A percentile compares a stretch with the other conserved stretches of the same genome.
Evolutionary conservation across 2,113 vertebrate genomes (phyloP).

Genomic region (Excalfactoria chinensis): DNA sequence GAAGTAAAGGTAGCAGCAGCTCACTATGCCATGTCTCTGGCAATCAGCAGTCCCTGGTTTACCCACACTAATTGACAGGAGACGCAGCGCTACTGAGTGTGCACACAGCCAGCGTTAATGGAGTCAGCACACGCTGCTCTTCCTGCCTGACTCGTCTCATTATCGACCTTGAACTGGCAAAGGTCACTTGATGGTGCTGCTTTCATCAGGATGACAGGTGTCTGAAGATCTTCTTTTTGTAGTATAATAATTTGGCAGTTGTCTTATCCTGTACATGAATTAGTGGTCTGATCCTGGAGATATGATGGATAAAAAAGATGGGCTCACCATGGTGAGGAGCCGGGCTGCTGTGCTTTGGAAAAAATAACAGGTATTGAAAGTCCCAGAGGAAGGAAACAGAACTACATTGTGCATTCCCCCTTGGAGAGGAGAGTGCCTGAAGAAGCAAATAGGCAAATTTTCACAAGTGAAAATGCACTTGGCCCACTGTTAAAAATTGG

Average conservation of each 20-base stretch:
- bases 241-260: conserved; percentile 83
- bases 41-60: conserved; percentile 83
- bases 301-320: conserved; percentile 62
- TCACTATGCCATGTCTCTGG: conserved; percentile 73
- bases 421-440: neutral
- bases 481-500: conserved; percentile 54
- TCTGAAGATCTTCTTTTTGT: conserved; percentile 79
- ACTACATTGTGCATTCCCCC: neutral
- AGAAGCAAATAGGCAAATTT: conserved; percentile 55
- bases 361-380: neutral
- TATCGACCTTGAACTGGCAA: conserved; percentile 86
- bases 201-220: conserved; percentile 84
- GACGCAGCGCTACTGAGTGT: conserved; percentile 73
- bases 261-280: conserved; percentile 81
- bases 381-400: conserved; percentile 31
- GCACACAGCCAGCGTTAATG: conserved; percentile 75
- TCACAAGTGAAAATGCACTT: conserved; percentile 22
- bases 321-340: neutral
- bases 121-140: conserved; percentile 77
- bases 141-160: conserved; percentile 84
- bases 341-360: neutral
- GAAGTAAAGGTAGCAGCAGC: conserved; percentile 76
- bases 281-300: conserved; percentile 77
- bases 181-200: conserved; percentile 80
- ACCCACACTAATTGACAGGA: conserved; percentile 87